Conservation (phyloP, 2,797 vertebrate species). For the Geotrypetes seraphini region DNA sequence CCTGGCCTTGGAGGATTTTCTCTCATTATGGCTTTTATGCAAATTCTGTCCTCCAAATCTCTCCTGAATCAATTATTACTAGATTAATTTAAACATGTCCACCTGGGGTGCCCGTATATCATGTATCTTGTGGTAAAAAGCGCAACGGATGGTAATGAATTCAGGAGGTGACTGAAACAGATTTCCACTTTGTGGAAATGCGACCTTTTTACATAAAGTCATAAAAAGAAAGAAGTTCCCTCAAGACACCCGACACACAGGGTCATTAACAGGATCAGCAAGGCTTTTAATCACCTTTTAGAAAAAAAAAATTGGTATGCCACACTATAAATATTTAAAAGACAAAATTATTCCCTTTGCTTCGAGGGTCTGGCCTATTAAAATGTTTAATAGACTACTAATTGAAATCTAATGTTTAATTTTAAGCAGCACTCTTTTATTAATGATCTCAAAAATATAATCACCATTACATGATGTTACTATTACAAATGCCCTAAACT, state of each 20-base stretch:
- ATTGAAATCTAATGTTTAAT: conserved; percentile 46
- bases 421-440: conserved; percentile 42
- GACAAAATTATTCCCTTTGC: conserved; percentile 18
- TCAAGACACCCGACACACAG: conserved; percentile 32
- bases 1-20: conserved; percentile 41
- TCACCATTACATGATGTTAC: conserved; percentile 46
- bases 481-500: conserved; percentile 41
- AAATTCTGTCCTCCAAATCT: conserved; percentile 45
- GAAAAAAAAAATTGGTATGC: conserved; percentile 36
- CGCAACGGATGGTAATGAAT: conserved; percentile 21
- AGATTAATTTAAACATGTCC: conserved; percentile 42
- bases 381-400: conserved; percentile 31
- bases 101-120: conserved; percentile 36
- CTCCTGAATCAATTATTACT: conserved; percentile 50
- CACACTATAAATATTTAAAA: conserved; percentile 43
- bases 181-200: conserved; percentile 43
- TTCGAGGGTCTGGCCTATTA: conserved; percentile 32
- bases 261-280: conserved; percentile 18
- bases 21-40: conserved; percentile 40
- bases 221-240: conserved; percentile 24
- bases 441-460: conserved; percentile 43
- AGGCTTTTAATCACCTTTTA: conserved; percentile 32
- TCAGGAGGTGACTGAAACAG: conserved; percentile 28
- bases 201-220: conserved; percentile 40
- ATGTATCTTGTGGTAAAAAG: conserved; percentile 29